Conservation (phyloP, 2,797 vertebrate genomes). For the Siniperca undulata region DNA sequence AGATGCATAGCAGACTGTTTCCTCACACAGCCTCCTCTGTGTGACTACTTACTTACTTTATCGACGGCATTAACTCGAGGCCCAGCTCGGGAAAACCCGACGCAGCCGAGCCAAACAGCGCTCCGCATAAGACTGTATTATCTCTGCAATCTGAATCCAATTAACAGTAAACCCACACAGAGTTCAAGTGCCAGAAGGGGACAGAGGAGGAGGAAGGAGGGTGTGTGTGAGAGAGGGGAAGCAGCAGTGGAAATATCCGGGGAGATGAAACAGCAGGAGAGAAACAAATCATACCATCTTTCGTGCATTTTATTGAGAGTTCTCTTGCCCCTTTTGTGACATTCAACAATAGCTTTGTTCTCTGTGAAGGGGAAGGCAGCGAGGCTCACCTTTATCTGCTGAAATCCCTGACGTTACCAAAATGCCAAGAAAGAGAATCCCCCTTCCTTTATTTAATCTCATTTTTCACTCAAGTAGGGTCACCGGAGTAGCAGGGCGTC, state of each 20-base stretch:
- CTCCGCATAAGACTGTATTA: constrained; percentile 50
- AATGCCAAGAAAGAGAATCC: constrained; percentile 45
- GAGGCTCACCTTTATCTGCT: constrained; percentile 67
- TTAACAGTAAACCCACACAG: constrained; percentile 75
- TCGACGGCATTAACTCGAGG: constrained; percentile 41
- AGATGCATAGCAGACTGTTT: constrained; percentile 66
- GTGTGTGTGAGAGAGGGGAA: not conserved
- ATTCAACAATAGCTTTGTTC: constrained; percentile 74
- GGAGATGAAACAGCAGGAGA: constrained; percentile 61
- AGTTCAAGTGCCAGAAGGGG: constrained; percentile 67
- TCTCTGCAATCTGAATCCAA: constrained; percentile 77
- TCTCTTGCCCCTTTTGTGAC: constrained; percentile 62
- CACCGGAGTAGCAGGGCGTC: constrained; percentile 46
- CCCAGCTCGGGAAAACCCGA: constrained; percentile 45
- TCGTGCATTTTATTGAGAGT: constrained; percentile 55
- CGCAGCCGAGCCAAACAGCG: constrained; percentile 18
- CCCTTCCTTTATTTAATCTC: constrained; percentile 63
- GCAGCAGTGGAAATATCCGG: constrained; percentile 40
- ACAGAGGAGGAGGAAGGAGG: constrained; percentile 21
- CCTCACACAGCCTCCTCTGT: constrained; percentile 51
- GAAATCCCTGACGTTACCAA: constrained; percentile 45
- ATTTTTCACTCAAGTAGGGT: constrained; percentile 59
- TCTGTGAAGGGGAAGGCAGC: constrained; percentile 36
- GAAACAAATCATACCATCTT: constrained; percentile 61
- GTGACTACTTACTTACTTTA: constrained; percentile 66